Conservation (phyloP, 2,797 vertebrate genomes). For the Peromyscus melanophrys region DNA sequence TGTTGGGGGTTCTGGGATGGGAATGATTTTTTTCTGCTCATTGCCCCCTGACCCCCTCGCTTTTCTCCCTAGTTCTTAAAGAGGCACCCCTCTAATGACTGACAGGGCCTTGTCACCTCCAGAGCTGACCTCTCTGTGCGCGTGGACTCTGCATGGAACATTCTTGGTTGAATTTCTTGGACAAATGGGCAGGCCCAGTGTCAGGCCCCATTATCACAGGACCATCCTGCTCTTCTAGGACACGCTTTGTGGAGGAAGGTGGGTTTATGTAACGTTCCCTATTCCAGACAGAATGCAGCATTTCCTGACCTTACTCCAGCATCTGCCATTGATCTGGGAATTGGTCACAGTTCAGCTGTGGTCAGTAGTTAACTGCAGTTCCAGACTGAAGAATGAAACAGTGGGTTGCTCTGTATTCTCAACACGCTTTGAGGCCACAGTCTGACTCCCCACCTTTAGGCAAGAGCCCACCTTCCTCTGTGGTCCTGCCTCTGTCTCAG, state of each 20-base stretch:
- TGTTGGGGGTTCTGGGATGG: not conserved
- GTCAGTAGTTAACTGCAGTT: slow-evolving; percentile 8
- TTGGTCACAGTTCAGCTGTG: slow-evolving; percentile 30
- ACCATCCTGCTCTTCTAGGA: not conserved
- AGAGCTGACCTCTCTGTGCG: not conserved
- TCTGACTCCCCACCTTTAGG: not conserved
- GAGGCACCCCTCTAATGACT: not conserved
- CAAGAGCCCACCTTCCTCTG: not conserved
- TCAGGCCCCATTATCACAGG: not conserved
- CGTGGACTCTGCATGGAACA: not conserved
- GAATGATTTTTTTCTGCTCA: not conserved
- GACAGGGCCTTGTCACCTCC: not conserved
- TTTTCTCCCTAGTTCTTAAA: not conserved
- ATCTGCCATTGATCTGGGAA: slow-evolving; percentile 60
- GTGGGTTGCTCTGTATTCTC: slow-evolving; percentile 65
- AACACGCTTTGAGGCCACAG: not conserved
- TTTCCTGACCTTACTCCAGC: not conserved
- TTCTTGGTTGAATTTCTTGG: not conserved
- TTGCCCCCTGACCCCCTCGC: not conserved
- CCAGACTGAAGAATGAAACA: slow-evolving; percentile 27
- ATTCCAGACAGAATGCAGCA: not conserved
- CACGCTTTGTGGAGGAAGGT: not conserved
- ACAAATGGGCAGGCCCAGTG: not conserved
- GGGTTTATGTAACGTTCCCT: slow-evolving; percentile 2
- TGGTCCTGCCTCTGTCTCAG: not conserved